These are phyloP conservation scores for Trichopoda pennipes DNA, from an alignment of 2,888 invertebrate species.

Conservation along the genomic window DNA sequence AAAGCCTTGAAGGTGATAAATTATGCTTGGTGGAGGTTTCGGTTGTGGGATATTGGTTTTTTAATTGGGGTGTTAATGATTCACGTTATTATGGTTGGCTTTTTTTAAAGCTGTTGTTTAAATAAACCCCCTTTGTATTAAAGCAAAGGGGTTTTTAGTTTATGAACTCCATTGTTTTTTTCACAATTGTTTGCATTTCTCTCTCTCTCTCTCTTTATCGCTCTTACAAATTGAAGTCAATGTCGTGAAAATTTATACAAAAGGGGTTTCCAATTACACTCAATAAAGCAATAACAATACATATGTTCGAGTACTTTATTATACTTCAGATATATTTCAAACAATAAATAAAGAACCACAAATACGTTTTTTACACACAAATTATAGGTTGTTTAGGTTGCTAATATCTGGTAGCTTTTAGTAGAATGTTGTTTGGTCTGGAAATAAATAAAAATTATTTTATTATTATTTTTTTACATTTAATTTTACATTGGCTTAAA, in stretches of 20 bases:
- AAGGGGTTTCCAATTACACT: conserved; percentile 63
- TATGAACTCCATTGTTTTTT: conserved; percentile 61
- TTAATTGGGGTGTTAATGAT: conserved; percentile 66
- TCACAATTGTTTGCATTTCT: conserved; percentile 32
- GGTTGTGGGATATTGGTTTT: conserved; percentile 12
- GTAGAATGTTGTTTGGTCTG: conserved; percentile 55
- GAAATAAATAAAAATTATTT: conserved; percentile 34
- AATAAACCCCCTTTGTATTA: conserved; percentile 59
- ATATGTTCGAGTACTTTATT: conserved; percentile 22
- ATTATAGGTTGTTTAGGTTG: conserved; percentile 50
- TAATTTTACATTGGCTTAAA: conserved; percentile 61
- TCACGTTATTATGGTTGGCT: conserved; percentile 52
- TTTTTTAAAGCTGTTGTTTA: conserved; percentile 21
- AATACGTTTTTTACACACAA: conserved; percentile 43
- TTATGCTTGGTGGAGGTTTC: conserved; percentile 52
- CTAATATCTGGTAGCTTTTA: conserved; percentile 23
- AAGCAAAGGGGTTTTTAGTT: conserved; percentile 66
- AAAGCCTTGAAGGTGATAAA: conserved; percentile 61
- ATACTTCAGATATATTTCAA: conserved; percentile 30
- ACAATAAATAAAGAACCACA: conserved; percentile 32
- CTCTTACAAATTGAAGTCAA: conserved; percentile 61
- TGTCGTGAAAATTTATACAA: conserved; percentile 54
- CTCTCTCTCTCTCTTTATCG: conserved; percentile 13
- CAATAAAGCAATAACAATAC: conserved; percentile 51
- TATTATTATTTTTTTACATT: conserved; percentile 15